Evolutionary conservation across 2,113 vertebrate genomes (phyloP), one percentile per base, ranked within the genome.

Genomic region (Thalassoma bifasciatum): DNA sequence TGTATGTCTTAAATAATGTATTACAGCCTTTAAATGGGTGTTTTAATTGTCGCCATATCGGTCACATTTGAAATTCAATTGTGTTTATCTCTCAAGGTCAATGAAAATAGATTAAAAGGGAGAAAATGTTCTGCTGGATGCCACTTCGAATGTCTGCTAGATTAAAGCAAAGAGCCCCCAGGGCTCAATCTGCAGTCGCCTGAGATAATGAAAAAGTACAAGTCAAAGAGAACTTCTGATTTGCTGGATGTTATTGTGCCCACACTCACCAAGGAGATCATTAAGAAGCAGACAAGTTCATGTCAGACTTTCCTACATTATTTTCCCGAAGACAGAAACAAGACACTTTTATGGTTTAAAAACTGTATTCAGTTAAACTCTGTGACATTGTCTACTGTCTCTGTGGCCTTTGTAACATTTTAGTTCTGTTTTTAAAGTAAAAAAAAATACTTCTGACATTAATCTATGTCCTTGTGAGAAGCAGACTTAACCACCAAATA

Each of bases 131-230:
- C 36, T 19, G 38, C 61, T 40, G 70, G 23, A 50, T 60, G 40
- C 44, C 42, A 67, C n/a, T 46, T 36, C 19, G 5, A 72, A 44
- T 9, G 1, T 66, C 64, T 34, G n/a, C 22, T 56, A 61, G 70
- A 83, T 75, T 36, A 82, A 70, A 78, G 60, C 52, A 44, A 72
- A 66, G n/a, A 49, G 17, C 26, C 50, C 63, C 54, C 19, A 46
- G 50, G 37, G 42, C 46, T 77, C 66, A 79, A 61, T 75, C 51
- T 84, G 10, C 6, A 16, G 44, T 51, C 0, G 2, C 16, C 42
- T 61, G 14, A 64, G 59, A 77, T 73, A 75, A 78, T 60, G 21
- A 78, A 77, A 77, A 75, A 82, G 36, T 60, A 59, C n/a, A 24
- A 63, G 26, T 83, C 34, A 77, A 76, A 81, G 62, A 71, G 47